phyloP scores from a whole-genome alignment of 53 echinoderm and acorn worm species.

The Holothuria scabra region DNA sequence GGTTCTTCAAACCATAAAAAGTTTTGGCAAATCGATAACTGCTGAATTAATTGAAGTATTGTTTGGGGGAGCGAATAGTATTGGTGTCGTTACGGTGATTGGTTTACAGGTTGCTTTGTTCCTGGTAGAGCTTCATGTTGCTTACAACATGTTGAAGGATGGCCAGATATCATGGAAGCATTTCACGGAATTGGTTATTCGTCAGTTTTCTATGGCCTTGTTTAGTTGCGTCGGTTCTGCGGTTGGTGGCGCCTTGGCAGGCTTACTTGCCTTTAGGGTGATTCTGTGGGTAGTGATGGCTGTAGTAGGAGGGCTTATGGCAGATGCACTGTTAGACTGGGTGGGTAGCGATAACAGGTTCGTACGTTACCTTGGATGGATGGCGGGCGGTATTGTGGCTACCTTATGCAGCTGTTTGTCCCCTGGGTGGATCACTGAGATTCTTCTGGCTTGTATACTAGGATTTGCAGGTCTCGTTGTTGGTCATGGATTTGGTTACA shows the following conservation, averaged over 20 bases:
- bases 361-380: constrained; percentile 8
- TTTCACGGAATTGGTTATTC: background rate
- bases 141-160: background rate
- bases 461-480: constrained; percentile 10
- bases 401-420: background rate
- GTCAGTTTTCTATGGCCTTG: constrained; percentile 31
- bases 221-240: constrained; percentile 1
- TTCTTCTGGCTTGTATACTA: constrained; percentile 1
- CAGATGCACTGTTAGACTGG: background rate
- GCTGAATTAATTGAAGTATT: constrained; percentile 10
- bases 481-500: background rate
- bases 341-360: background rate
- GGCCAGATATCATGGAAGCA: constrained; percentile 24
- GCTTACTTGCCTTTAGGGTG: background rate
- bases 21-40: constrained; percentile 1
- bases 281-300: background rate
- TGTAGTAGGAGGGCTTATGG: background rate
- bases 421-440: background rate
- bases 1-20: constrained; percentile 6
- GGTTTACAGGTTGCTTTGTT: background rate
- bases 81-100: background rate
- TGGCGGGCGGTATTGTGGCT: constrained; percentile 14
- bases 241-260: background rate
- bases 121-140: constrained; percentile 6
- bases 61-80: background rate